phyloP scores from a whole-genome alignment of 2,113 vertebrate species.

The Struthidea cinerea region DNA sequence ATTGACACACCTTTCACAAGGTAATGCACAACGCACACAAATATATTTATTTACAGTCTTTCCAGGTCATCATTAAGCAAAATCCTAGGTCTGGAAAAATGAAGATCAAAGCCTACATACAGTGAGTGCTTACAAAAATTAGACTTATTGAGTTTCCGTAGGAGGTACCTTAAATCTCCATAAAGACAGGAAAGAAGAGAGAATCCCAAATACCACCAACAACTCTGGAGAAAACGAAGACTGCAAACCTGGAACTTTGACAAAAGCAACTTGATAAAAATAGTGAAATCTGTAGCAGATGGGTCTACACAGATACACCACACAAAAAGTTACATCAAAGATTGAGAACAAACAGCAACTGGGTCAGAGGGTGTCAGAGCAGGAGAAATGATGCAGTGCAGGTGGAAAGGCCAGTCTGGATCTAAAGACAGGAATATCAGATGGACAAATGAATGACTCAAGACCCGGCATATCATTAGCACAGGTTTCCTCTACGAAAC shows the following conservation, averaged over 20 bases:
- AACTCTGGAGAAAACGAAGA: not conserved
- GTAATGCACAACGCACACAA: not conserved
- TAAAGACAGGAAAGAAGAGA: not conserved
- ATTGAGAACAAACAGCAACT: not conserved
- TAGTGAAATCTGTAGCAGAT: not conserved
- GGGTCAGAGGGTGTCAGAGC: not conserved
- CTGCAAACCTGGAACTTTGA: not conserved
- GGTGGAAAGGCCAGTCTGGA: not conserved
- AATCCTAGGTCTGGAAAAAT: not conserved
- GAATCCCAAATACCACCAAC: not conserved
- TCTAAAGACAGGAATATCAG: not conserved
- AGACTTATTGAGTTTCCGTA: not conserved
- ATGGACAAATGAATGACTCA: not conserved
- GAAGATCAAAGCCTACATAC: not conserved
- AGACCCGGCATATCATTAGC: not conserved
- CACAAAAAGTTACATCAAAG: not conserved
- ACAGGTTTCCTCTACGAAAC: rapidly evolving
- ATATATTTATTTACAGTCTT: not conserved
- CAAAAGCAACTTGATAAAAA: not conserved
- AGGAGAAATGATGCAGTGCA: not conserved
- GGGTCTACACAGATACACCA: not conserved
- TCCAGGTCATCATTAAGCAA: not conserved
- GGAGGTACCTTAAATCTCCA: not conserved
- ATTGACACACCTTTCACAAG: not conserved
- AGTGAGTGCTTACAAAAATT: not conserved